phyloP scores from a whole-genome alignment of 2,888 invertebrate genomes.

The Cecidostiba fungosa region DNA sequence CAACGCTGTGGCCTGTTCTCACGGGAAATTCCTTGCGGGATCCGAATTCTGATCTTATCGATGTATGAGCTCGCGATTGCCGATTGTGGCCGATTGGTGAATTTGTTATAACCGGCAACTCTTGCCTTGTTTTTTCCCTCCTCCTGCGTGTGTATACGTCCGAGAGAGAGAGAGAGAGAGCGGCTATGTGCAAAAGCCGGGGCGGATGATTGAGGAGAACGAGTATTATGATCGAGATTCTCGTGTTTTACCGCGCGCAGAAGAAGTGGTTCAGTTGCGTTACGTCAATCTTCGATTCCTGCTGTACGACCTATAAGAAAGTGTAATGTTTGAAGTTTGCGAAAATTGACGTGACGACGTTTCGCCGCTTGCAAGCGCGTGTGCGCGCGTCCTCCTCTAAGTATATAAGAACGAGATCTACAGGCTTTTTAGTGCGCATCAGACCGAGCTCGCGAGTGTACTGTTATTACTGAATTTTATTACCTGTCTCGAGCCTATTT shows the following conservation, averaged over 20 bases:
- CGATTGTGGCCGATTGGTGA: slow-evolving; percentile 49
- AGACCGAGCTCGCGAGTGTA: slow-evolving; percentile 34
- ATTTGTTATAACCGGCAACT: slow-evolving; percentile 54
- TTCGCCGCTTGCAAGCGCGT: no score
- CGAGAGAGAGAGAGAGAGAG: background rate
- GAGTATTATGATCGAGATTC: slow-evolving; percentile 56
- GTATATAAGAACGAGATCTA: slow-evolving; percentile 52
- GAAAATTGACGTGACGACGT: slow-evolving; percentile 60
- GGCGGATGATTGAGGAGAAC: slow-evolving; percentile 51
- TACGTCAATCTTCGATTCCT: slow-evolving; percentile 49
- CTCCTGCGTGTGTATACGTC: slow-evolving; percentile 4
- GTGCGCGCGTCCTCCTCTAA: background rate
- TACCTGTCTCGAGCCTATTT: slow-evolving; percentile 49
- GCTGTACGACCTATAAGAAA: slow-evolving; percentile 46
- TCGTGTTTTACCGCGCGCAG: slow-evolving; percentile 43
- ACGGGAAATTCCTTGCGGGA: slow-evolving; percentile 61
- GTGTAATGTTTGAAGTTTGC: slow-evolving; percentile 62
- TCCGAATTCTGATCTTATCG: slow-evolving; percentile 63
- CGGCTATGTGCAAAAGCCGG: slow-evolving; percentile 16
- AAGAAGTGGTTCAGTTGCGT: slow-evolving; percentile 58
- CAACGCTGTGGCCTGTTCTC: slow-evolving; percentile 54
- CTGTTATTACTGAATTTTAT: slow-evolving; percentile 60
- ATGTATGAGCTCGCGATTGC: slow-evolving; percentile 34
- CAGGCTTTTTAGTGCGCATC: slow-evolving; percentile 52
- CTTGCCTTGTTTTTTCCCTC: background rate